phyloP scores from a whole-genome alignment of 53 echinoderm and acorn worm genomes.

The Arbacia lixula region DNA sequence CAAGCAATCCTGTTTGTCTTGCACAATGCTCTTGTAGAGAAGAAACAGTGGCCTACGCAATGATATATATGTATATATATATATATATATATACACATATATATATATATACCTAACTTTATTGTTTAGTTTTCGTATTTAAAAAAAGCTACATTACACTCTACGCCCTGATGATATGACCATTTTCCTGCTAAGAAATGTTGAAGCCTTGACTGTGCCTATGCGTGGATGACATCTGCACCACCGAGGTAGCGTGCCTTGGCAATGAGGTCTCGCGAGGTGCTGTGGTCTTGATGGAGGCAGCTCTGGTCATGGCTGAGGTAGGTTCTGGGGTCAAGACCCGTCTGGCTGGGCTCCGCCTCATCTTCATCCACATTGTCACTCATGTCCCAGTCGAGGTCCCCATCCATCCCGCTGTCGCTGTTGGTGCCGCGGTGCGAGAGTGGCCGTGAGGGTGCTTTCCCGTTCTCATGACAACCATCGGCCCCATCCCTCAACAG shows the following conservation, averaged over 20 bases:
- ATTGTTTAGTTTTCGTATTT: too few relatives aligned
- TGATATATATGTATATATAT: too few relatives aligned
- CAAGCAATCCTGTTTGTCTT: too few relatives aligned
- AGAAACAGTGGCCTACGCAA: too few relatives aligned
- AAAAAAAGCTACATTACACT: conserved; percentile 27
- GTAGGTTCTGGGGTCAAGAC: conserved; percentile 41
- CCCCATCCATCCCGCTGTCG: conserved; percentile 78
- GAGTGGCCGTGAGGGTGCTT: conserved; percentile 44
- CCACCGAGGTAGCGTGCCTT: conserved; percentile 44
- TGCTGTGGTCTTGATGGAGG: not conserved
- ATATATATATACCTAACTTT: too few relatives aligned
- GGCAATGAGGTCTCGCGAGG: conserved; percentile 25
- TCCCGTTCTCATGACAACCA: conserved; percentile 7
- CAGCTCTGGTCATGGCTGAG: conserved; percentile 15
- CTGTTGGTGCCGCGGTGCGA: conserved; percentile 72
- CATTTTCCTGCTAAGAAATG: not conserved
- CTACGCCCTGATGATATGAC: conserved; percentile 40
- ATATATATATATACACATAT: too few relatives aligned
- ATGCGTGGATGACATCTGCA: conserved; percentile 5
- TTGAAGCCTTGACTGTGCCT: conserved; percentile 2
- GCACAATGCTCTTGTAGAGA: too few relatives aligned
- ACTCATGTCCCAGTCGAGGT: conserved; percentile 54
- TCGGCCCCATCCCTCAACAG: conserved; percentile 8
- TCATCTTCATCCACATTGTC: conserved; percentile 64
- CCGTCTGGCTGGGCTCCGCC: conserved; percentile 24